Percentiles rank a stretch among this genome's conserved stretches.
These are phyloP conservation scores for Myrmophylax atrothorax DNA, from an alignment of 2,113 vertebrate species.

Conservation along the genomic window DNA sequence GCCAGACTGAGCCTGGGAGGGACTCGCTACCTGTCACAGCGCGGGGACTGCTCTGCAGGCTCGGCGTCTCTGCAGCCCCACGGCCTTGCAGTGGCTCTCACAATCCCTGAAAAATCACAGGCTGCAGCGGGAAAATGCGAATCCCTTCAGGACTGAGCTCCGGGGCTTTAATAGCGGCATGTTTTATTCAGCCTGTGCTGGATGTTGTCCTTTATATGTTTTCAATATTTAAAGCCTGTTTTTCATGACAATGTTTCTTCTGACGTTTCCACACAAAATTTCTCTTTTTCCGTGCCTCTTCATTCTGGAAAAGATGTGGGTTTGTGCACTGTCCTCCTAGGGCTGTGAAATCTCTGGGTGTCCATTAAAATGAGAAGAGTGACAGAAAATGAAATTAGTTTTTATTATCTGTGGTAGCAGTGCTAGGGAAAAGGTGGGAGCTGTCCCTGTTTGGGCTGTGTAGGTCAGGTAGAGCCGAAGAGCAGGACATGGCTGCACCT, in stretches of 20 bases:
- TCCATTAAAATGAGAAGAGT: constrained; percentile 7
- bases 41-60: neutral
- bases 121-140: neutral
- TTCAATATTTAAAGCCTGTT: constrained; percentile 33
- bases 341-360: neutral
- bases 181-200: constrained; percentile 32
- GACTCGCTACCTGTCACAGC: constrained; percentile 27
- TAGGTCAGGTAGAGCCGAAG: neutral
- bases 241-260: neutral
- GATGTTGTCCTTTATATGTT: neutral
- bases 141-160: neutral
- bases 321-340: neutral
- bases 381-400: neutral
- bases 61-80: neutral
- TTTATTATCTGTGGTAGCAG: neutral
- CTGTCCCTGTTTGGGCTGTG: neutral
- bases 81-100: neutral
- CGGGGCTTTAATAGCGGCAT: neutral
- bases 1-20: constrained; percentile 57
- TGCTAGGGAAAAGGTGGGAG: neutral
- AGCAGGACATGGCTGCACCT: neutral
- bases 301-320: neutral
- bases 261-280: neutral
- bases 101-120: neutral
- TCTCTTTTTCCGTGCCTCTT: neutral